Evolutionary conservation across 2,113 vertebrate genomes (phyloP).

Genomic region (rabbit (Oryctolagus cuniculus)): DNA sequence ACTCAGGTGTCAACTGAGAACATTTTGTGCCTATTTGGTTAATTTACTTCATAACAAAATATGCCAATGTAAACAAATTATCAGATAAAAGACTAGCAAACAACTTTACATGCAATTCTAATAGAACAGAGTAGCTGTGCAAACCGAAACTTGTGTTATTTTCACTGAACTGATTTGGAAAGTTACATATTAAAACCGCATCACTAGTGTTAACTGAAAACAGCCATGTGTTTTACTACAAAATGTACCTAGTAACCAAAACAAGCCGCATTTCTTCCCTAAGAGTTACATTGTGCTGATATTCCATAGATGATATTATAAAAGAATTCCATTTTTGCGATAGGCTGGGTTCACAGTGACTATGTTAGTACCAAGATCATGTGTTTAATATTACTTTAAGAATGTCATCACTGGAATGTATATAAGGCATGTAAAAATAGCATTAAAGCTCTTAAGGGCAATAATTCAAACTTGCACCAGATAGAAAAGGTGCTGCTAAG

Average conservation of each 20-base stretch:
- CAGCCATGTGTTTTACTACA: neutral
- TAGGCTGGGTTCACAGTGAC: slow-evolving; percentile 71
- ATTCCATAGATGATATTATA: slow-evolving; percentile 40
- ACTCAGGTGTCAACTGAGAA: neutral
- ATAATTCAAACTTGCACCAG: slow-evolving; percentile 39
- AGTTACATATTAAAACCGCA: slow-evolving; percentile 26
- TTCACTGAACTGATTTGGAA: slow-evolving; percentile 53
- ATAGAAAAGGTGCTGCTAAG: slow-evolving; percentile 51
- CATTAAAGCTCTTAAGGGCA: slow-evolving; percentile 74
- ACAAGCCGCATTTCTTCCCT: slow-evolving; percentile 21
- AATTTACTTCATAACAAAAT: slow-evolving; percentile 50
- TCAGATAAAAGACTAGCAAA: neutral
- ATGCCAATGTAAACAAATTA: slow-evolving; percentile 39
- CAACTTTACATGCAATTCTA: slow-evolving; percentile 6
- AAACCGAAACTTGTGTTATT: slow-evolving; percentile 40
- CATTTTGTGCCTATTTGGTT: neutral
- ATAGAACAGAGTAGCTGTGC: neutral
- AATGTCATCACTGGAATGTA: slow-evolving; percentile 58
- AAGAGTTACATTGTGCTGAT: slow-evolving; percentile 54
- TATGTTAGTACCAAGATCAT: slow-evolving; percentile 48
- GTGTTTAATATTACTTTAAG: slow-evolving; percentile 49
- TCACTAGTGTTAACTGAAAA: slow-evolving; percentile 53
- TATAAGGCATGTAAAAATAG: slow-evolving; percentile 73
- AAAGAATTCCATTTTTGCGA: slow-evolving; percentile 66
- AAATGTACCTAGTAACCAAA: slow-evolving; percentile 55